A percentile compares a stretch with the other conserved stretches of the same genome.
Evolutionary conservation across 2,888 invertebrate genomes (phyloP).

Genomic region (Anarsia innoxiella): DNA sequence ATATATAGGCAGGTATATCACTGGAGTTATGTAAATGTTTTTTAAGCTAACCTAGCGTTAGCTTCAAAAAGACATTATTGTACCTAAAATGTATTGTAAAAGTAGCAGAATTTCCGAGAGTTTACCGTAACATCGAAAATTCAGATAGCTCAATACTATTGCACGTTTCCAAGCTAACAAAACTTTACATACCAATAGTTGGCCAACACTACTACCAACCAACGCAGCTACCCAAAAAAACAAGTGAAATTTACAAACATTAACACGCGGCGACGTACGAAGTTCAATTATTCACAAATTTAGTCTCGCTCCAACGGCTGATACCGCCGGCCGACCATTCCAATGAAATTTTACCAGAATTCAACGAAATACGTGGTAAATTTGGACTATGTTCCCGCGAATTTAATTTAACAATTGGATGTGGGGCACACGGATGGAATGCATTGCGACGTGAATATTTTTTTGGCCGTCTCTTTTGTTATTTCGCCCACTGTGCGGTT

Average conservation of each 20-base stretch:
- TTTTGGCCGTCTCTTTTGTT: constrained; percentile 17
- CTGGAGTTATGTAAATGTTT: no score
- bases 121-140: no score
- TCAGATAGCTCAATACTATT: no score
- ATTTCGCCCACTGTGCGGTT: constrained; percentile 17
- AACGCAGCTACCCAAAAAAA: constrained; percentile 11
- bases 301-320: constrained; percentile 12
- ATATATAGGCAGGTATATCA: no score
- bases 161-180: no score
- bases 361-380: constrained; percentile 17
- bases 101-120: no score
- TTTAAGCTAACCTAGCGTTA: no score
- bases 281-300: constrained; percentile 20
- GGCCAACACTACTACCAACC: no score
- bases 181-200: no score
- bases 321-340: neutral
- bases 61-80: no score
- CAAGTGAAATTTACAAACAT: constrained; percentile 12
- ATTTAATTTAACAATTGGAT: constrained; percentile 25
- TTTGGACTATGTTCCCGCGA: constrained; percentile 12
- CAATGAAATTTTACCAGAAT: constrained; percentile 6
- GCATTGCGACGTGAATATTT: constrained; percentile 12
- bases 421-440: constrained; percentile 11
- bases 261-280: constrained; percentile 11
- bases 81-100: no score